Base-by-base conservation (phyloP, 2,888 invertebrate genomes). In the Sminthurides aquaticus region DNA sequence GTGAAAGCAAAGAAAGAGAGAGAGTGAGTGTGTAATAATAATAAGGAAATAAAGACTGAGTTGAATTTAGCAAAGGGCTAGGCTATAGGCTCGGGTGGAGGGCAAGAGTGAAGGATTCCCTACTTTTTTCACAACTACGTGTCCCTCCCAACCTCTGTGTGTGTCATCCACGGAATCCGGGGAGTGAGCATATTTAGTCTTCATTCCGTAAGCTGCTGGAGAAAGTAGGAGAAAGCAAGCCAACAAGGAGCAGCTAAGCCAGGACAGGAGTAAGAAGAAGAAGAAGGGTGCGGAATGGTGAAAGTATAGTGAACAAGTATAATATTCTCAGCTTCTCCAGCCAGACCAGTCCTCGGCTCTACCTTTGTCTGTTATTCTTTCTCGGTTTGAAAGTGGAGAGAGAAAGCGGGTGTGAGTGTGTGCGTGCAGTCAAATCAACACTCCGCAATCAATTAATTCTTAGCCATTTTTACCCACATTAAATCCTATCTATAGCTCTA, bases 1-100 rank as follows among this genome's bases (percentile, higher is more conserved):
- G 65, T 66, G 64, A 65, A 61, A 49, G 49, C 48, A 63, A 60
- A 64, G 64, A 67, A 64, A 60, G n/a, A n/a, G n/a, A n/a, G n/a
- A n/a, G n/a, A n/a, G n/a, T n/a, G n/a, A n/a, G n/a, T n/a, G n/a
- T n/a, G n/a, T n/a, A n/a, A n/a, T n/a, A n/a, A n/a, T n/a, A n/a
- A n/a, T n/a, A n/a, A n/a, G n/a, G n/a, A n/a, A n/a, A n/a, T n/a
- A n/a, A n/a, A n/a, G n/a, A n/a, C n/a, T n/a, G n/a, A n/a, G n/a
- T n/a, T n/a, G n/a, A n/a, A n/a, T n/a, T n/a, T n/a, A n/a, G n/a
- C n/a, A n/a, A n/a, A n/a, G n/a, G n/a, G n/a, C n/a, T n/a, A n/a
- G n/a, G n/a, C n/a, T n/a, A n/a, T n/a, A n/a, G n/a, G n/a, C n/a
- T n/a, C n/a, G n/a, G n/a, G n/a, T n/a, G n/a, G n/a, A n/a, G n/a